A percentile compares a stretch with the other conserved stretches of the same genome.
Evolutionary conservation across 1,140 invertebrate genomes (phyloP).

Genomic region (Euglossa dilemma): DNA sequence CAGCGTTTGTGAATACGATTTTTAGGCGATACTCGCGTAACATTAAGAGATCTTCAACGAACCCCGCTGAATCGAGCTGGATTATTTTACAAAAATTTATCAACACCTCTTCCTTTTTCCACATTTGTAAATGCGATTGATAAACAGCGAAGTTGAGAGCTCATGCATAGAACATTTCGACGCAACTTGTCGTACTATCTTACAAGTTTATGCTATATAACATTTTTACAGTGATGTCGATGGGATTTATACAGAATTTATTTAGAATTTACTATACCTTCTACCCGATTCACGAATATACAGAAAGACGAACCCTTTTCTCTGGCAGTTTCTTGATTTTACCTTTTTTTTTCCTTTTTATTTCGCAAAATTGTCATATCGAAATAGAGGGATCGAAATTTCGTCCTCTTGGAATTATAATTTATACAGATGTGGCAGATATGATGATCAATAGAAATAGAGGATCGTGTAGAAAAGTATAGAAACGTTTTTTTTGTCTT

Average conservation of each 20-base stretch:
- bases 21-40: not conserved
- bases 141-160: not conserved
- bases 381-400: conserved; percentile 1
- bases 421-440: not conserved
- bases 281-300: not conserved
- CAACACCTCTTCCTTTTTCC: not conserved
- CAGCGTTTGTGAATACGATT: not conserved
- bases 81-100: conserved; percentile 1
- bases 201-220: not conserved
- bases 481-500: not conserved
- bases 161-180: not conserved
- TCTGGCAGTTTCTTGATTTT: conserved; percentile 46
- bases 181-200: conserved; percentile 10
- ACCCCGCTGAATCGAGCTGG: not conserved
- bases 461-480: conserved; percentile 31
- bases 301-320: conserved; percentile 9
- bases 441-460: not conserved
- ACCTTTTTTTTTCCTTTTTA: not conserved
- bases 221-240: conserved; percentile 23
- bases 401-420: not conserved
- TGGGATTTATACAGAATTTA: conserved; percentile 23
- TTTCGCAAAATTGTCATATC: not conserved
- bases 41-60: not conserved
- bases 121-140: not conserved
- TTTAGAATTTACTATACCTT: conserved; percentile 9